phyloP scores from a whole-genome alignment of 2,797 vertebrate species.

The Cichlasoma orientale region DNA sequence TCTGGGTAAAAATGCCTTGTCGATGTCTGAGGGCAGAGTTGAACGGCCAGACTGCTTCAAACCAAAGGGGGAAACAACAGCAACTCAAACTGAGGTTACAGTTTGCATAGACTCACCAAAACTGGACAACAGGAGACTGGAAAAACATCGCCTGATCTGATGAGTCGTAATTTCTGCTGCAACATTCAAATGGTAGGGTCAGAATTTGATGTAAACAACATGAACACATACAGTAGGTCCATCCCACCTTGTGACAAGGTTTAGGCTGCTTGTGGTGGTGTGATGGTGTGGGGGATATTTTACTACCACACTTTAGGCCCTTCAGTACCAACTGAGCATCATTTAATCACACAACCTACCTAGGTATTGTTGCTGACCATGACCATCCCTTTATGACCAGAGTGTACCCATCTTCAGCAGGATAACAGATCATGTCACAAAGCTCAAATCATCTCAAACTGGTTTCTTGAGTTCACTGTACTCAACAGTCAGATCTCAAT shows the following conservation, averaged over 20 bases:
- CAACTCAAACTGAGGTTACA: neutral
- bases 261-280: neutral
- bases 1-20: no score
- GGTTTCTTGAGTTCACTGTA: neutral
- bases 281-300: no score
- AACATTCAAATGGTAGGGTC: neutral
- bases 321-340: neutral
- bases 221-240: neutral
- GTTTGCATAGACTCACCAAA: neutral
- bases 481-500: neutral
- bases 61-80: neutral
- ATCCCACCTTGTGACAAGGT: neutral
- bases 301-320: neutral
- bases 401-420: neutral
- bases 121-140: neutral
- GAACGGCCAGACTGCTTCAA: neutral
- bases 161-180: neutral
- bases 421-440: neutral
- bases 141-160: no score
- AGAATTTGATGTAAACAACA: neutral
- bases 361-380: neutral
- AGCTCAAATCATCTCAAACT: neutral
- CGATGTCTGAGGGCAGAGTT: neutral
- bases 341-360: neutral
- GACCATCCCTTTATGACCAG: neutral